Evolutionary conservation across 1,140 invertebrate species (phyloP).

Genomic region (Palaemon carinicauda): DNA sequence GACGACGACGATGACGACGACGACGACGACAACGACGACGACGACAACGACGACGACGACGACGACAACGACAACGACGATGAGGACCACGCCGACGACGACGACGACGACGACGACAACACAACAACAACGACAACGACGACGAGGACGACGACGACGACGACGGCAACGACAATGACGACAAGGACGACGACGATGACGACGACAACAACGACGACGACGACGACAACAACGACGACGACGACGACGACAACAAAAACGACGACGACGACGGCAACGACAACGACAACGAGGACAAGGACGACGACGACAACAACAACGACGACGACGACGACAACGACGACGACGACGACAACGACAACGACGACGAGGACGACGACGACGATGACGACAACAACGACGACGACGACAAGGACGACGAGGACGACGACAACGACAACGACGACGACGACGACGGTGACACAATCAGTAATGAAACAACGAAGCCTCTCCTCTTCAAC

Average conservation of each 20-base stretch:
- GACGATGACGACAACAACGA: slow-evolving; percentile 12
- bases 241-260: neutral
- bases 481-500: no score
- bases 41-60: neutral
- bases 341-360: neutral
- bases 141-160: neutral
- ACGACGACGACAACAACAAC: neutral
- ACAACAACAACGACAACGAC: neutral
- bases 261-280: neutral
- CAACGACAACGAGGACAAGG: neutral
- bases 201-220: neutral
- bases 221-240: neutral
- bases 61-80: neutral
- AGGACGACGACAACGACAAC: slow-evolving; percentile 6
- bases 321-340: neutral
- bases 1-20: neutral
- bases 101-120: neutral
- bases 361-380: neutral
- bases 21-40: neutral
- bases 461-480: no score
- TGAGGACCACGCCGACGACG: neutral
- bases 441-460: neutral
- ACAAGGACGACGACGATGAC: neutral
- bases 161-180: neutral
- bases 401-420: neutral